Evolutionary conservation across 2,888 invertebrate species (phyloP), one percentile per base, ranked within the genome.

Genomic region (Cyclophora punctaria): DNA sequence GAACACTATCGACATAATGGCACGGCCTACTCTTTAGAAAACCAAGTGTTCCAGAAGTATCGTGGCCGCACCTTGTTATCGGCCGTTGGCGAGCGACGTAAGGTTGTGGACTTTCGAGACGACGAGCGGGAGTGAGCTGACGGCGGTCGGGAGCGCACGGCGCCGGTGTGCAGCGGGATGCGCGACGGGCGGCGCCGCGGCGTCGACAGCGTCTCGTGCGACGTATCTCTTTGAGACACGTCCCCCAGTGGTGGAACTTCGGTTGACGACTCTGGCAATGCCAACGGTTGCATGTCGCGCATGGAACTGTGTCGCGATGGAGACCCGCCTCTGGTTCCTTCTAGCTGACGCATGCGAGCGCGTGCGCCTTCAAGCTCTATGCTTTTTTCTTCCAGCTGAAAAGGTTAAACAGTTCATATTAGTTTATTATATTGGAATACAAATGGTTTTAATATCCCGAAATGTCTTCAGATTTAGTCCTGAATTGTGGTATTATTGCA

Each of bases 341-440:
- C 95, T 57, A 95, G 80, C 58, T 94, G 91, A n/a, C 95, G 90
- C 51, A 95, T 90, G 52, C 92, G 91, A 1, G 95, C 95, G 57
- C 92, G 90, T 7, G 95, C 94, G n/a, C 95, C 95, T 78, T 95
- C 95, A 66, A 95, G 70, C 75, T 96, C 95, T 65, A 95, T 95
- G 68, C 92, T 94, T 73, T 93, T 93, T 78, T 96, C 95, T 78
- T 95, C 95, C 65, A 96, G 81, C 95, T 96, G 87, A 7, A 69
- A 20, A 20, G 20, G n/a, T n/a, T n/a, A n/a, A 40, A 7, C 3
- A 3, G 7, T 2, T 4, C 3, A 43, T 46, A 47, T 46, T 34
- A 44, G 34, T 33, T 33, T 20, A 44, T 37, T 37, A 2, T 20
- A 20, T 20, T 20, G 1, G 20, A 20, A 20, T 20, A 20, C 20